A percentile compares a stretch with the other conserved stretches of the same genome.
phyloP scores from a whole-genome alignment of 2,113 vertebrate species.

The Sigmodon hispidus region DNA sequence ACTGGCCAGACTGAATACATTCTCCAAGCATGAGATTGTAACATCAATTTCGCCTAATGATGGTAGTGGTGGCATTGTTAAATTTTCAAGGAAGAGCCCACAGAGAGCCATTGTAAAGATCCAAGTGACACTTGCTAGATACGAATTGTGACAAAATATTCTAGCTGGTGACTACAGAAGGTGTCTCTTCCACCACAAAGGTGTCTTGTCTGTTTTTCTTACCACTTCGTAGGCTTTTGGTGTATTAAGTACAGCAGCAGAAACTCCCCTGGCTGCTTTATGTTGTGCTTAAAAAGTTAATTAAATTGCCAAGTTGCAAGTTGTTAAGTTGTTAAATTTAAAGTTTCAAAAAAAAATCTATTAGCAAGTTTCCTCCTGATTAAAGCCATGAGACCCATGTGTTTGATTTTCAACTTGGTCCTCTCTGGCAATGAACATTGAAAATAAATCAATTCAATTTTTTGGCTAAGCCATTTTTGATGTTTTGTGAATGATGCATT shows the following conservation, averaged over 20 bases:
- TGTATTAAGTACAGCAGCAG: conserved; percentile 73
- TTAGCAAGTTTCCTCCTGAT: conserved; percentile 80
- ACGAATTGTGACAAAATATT: conserved; percentile 48
- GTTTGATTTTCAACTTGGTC: conserved; percentile 76
- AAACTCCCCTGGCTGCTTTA: conserved; percentile 79
- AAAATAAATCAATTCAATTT: conserved; percentile 76
- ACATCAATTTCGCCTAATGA: background rate
- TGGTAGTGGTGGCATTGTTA: background rate
- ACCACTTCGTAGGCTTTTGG: conserved; percentile 69
- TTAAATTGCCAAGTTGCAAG: conserved; percentile 82
- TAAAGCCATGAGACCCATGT: conserved; percentile 72
- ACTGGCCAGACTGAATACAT: background rate
- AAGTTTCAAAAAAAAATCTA: conserved; percentile 79
- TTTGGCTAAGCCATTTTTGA: conserved; percentile 57
- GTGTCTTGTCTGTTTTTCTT: conserved; percentile 76
- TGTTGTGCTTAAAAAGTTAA: conserved; percentile 83
- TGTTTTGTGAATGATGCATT: conserved; percentile 44
- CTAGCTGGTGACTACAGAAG: conserved; percentile 65
- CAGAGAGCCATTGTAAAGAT: conserved; percentile 34
- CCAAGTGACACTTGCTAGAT: conserved; percentile 48
- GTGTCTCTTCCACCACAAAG: conserved; percentile 65
- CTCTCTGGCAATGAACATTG: conserved; percentile 70
- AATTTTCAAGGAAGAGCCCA: conserved; percentile 15
- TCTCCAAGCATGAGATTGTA: background rate
- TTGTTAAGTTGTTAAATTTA: conserved; percentile 83